Percentiles rank a stretch among this genome's conserved stretches.
Evolutionary conservation across 1,140 invertebrate genomes (phyloP).

Genomic region (Drosophila sproati): DNA sequence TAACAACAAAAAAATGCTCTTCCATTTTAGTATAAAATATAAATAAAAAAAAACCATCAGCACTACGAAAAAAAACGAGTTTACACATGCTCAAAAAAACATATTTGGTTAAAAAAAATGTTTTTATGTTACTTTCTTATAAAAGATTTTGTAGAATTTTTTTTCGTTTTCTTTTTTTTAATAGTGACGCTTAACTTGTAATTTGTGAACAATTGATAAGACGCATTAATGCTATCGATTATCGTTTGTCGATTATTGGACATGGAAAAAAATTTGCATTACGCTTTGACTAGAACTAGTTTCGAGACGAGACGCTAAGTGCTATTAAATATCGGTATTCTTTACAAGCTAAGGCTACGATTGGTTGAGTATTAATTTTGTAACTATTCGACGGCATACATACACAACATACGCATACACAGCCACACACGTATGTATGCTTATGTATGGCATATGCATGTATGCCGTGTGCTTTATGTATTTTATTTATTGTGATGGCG

Average conservation of each 20-base stretch:
- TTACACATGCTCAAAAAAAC: constrained; percentile 32
- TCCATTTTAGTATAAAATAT: constrained; percentile 32
- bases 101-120: constrained; percentile 43
- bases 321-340: constrained; percentile 39
- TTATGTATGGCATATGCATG: background rate
- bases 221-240: constrained; percentile 27
- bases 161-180: constrained; percentile 14
- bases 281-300: constrained; percentile 39
- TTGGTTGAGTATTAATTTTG: constrained; percentile 61
- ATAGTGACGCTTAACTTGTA: constrained; percentile 13
- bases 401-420: background rate
- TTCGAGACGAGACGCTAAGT: constrained; percentile 46
- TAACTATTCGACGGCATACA: constrained; percentile 3
- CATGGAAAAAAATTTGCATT: constrained; percentile 45
- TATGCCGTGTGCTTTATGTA: background rate
- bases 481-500: background rate
- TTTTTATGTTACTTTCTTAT: constrained; percentile 29
- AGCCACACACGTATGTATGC: background rate
- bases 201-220: constrained; percentile 41
- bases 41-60: constrained; percentile 31
- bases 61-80: constrained; percentile 48
- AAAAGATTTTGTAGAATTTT: constrained; percentile 25
- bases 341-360: constrained; percentile 73
- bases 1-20: constrained; percentile 57
- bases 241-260: constrained; percentile 35